These are phyloP conservation scores for Physella acuta DNA, from an alignment of 1,140 invertebrate genomes.

Conservation along the genomic window DNA sequence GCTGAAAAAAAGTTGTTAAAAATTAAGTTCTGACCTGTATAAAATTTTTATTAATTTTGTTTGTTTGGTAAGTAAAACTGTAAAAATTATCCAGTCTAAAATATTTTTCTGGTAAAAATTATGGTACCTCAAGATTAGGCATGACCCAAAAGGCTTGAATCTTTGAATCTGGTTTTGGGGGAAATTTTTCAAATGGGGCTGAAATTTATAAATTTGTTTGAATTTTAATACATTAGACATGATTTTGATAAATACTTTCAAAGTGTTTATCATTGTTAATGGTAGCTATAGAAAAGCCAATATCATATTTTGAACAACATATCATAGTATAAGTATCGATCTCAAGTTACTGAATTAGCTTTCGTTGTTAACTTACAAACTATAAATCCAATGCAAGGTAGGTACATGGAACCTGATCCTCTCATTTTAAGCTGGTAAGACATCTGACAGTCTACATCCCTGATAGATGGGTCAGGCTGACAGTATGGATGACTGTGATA, in stretches of 20 bases:
- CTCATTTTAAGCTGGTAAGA: constrained; percentile 95
- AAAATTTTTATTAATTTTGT: not conserved
- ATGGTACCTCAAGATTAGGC: constrained; percentile 77
- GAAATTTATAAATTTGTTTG: too few species aligned
- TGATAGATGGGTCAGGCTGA: constrained; percentile 81
- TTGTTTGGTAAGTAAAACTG: not conserved
- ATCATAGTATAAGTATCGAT: too few species aligned
- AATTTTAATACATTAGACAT: too few species aligned
- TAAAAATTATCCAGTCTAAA: too few species aligned
- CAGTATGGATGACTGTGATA: constrained; percentile 92
- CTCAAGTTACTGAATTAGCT: too few species aligned
- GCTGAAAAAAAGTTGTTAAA: not conserved
- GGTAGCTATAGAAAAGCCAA: too few species aligned
- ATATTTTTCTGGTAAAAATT: not conserved
- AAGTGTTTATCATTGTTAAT: too few species aligned
- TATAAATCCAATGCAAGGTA: constrained; percentile 89
- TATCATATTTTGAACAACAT: too few species aligned
- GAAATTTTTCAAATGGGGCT: constrained; percentile 77
- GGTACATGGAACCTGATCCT: constrained; percentile 84
- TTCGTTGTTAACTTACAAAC: constrained; percentile 70
- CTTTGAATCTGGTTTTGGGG: constrained; percentile 45
- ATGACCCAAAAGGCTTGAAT: constrained; percentile 91
- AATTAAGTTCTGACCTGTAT: not conserved
- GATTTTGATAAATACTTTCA: too few species aligned
- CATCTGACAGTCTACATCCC: constrained; percentile 88